Base-by-base conservation (phyloP, 2,888 invertebrate species). In the Auanema sp. region DNA sequence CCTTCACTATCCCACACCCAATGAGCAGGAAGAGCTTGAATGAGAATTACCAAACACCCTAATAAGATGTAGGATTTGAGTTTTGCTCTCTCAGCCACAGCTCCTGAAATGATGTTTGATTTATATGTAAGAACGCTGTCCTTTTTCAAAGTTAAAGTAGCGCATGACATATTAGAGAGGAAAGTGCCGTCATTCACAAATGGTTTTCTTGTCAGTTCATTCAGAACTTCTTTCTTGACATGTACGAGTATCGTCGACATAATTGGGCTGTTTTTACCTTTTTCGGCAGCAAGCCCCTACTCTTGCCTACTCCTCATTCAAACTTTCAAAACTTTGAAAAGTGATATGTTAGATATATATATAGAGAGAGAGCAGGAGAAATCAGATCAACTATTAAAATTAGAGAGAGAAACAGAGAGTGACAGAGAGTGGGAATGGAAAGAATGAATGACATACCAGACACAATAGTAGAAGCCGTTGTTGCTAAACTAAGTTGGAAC, bases 1-100 rank as follows among this genome's bases (percentile, higher is more conserved):
- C 85, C 85, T 56, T 84, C 80, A 33, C 69, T 49, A 12, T 79
- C 83, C 85, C 85, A 85, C 5, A 84, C 79, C 85, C 85, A 85
- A 69, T 85, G 85, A 4, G 85, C 85, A 0, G 85, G 85, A 18
- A 85, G 80, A 44, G 84, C 84, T 57, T 77, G 77, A 11, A 77
- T 76, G 6, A 77, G 50, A 43, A 77, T 76, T 10, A 77, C 77
- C 10, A 80, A 57, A 56, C 77, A 75, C 1, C 79, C 79, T 49
- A 79, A 78, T 11, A 80, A 66, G 47, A 81, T 80, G 67, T 82
- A 82, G 21, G 79, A 77, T 33, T 73, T 71, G 40, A 82, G 68
- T 59, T 79, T 79, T 23, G 80, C 80, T 24, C 82, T 63, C 59
- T 82, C 82, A 0, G 82, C 82, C 40, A 82, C 78, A n/a, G 82